Conservation (phyloP, 2,113 vertebrate genomes). For the Vulpes lagopus region DNA sequence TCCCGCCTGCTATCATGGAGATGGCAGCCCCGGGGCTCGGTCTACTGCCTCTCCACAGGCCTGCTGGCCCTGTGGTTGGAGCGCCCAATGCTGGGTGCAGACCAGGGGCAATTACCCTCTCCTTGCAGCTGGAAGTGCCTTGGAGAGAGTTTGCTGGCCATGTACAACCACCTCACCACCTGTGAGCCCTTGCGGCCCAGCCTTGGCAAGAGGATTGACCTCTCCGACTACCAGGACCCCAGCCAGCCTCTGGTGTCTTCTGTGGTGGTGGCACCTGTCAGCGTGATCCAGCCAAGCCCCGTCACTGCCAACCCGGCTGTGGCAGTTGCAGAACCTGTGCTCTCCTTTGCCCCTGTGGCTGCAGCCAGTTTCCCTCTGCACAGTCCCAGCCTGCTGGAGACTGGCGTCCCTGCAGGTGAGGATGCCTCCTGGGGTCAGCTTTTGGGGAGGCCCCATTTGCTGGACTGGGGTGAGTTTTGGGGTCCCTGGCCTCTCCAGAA, state of each 20-base stretch:
- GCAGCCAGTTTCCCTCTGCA: constrained; percentile 82
- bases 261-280: constrained; percentile 84
- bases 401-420: constrained; percentile 89
- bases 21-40: no score
- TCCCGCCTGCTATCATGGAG: fast-evolving
- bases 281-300: constrained; percentile 88
- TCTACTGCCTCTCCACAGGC: neutral
- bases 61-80: neutral
- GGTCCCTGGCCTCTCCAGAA: neutral
- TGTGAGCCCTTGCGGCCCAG: constrained; percentile 94
- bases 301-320: constrained; percentile 86
- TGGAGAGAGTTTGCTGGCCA: constrained; percentile 95
- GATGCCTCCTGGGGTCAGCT: neutral
- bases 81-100: neutral
- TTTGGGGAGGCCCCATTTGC: neutral
- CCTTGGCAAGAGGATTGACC: constrained; percentile 94
- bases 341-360: constrained; percentile 76
- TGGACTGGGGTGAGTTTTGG: neutral
- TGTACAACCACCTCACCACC: constrained; percentile 95
- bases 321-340: constrained; percentile 85
- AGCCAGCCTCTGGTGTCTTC: constrained; percentile 86
- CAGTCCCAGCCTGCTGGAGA: constrained; percentile 88
- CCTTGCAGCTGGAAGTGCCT: constrained; percentile 94
- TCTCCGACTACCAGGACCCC: constrained; percentile 93
- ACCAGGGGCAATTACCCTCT: neutral